phyloP scores from a whole-genome alignment of 2,113 vertebrate species.

The Muntiacus reevesi region DNA sequence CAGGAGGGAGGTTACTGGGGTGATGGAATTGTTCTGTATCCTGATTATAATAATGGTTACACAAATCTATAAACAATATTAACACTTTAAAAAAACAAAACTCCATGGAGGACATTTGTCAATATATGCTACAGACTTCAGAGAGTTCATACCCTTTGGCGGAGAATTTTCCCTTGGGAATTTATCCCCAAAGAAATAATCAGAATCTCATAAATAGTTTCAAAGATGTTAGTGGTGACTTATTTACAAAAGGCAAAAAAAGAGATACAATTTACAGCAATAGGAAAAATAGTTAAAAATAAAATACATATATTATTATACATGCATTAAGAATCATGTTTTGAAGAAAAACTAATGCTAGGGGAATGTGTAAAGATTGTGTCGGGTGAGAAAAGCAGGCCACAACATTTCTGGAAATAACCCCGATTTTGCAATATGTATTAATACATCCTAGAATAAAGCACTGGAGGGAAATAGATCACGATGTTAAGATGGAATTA shows the following conservation, averaged over 20 bases:
- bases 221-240: conserved; percentile 5
- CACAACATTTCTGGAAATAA: background rate
- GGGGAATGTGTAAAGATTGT: background rate
- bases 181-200: background rate
- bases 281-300: background rate
- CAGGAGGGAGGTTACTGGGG: background rate
- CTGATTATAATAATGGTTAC: background rate
- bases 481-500: background rate
- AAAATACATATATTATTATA: background rate
- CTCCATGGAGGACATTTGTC: background rate
- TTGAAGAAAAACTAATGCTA: conserved; percentile 21
- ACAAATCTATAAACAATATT: background rate
- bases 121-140: background rate
- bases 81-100: background rate
- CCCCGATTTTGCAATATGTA: background rate
- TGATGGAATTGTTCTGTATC: background rate
- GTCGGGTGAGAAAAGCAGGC: background rate
- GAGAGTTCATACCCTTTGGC: background rate
- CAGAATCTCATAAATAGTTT: background rate
- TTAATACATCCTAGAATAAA: background rate
- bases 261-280: background rate
- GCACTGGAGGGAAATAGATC: background rate
- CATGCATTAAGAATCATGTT: background rate
- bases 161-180: background rate
- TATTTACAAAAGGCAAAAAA: background rate